These are phyloP conservation scores for Manacus vitellinus DNA, from an alignment of 2,113 vertebrate species.

Conservation along the genomic window DNA sequence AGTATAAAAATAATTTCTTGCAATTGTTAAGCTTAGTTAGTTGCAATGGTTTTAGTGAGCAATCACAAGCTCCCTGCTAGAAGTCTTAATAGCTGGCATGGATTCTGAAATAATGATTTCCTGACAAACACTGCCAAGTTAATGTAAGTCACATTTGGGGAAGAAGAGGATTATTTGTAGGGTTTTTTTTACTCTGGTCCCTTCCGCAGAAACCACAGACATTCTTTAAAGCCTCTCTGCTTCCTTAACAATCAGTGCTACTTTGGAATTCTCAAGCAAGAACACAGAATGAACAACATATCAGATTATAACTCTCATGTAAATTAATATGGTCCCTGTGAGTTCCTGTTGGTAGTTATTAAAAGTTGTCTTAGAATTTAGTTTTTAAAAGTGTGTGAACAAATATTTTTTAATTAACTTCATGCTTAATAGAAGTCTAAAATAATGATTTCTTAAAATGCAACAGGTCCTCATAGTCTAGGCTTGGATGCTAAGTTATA, in stretches of 20 bases:
- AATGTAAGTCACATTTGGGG: background rate
- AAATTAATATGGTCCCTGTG: background rate
- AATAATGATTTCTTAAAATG: background rate
- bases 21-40: background rate
- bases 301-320: background rate
- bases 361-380: background rate
- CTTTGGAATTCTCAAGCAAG: background rate
- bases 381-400: background rate
- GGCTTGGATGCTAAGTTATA: slow-evolving; percentile 3
- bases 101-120: background rate
- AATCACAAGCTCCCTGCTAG: background rate
- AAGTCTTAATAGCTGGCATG: background rate
- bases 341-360: background rate
- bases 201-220: background rate
- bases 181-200: background rate
- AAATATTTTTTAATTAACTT: slow-evolving; percentile 4
- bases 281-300: background rate
- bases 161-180: background rate
- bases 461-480: slow-evolving; percentile 1
- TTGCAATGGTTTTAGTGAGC: background rate
- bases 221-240: background rate
- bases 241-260: background rate
- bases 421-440: background rate
- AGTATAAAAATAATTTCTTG: background rate
- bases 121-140: background rate